Evolutionary conservation across 2,113 vertebrate genomes (phyloP), one percentile per base, ranked within the genome.

Genomic region (Planiliza haematocheilus): DNA sequence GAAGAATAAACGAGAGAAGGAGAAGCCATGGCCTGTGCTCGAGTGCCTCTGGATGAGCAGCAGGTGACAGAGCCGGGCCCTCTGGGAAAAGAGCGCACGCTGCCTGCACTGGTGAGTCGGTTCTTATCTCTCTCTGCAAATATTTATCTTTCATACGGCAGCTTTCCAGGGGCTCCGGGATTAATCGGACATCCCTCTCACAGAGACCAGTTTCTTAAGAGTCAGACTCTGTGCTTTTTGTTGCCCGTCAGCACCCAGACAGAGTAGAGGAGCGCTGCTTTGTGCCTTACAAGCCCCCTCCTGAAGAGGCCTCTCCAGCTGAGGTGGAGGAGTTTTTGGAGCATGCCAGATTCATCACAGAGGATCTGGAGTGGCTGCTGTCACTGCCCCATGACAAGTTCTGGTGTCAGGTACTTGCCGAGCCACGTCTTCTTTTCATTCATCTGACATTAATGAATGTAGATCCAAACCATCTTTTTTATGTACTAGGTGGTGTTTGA

Each of bases 281-380:
- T 45, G 92, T 99, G 93, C 90, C 93, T 38, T 99, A 98, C 91
- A 94, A 93, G 74, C 92, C 96, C 0, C 96, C 94, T 12, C 94
- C 96, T 7, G 88, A 90, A 51, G 83, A 92, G 52, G 89, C 93
- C 81, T 93, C 94, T 13, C 84, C 95, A 0, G 96, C 95, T 18
- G 88, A 94, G 57, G 90, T 95, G 88, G 96, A 99, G 87, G 96
- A 98, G 59, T 99, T 96, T 86, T 85, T 97, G 91, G 98, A 99
- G 70, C 89, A 93, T 67, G 94, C 94, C 74, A 94, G 91, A 79
- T 99, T 99, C 86, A 94, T 99, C 77, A 90, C 88, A 1, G 94
- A 96, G 80, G 98, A 99, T 87, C 92, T 99, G 74, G 95, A 95
- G 75, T 99, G 97, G 97, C 95, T 99, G 53, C 94, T 99, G 17